Conservation (phyloP, 2,888 invertebrate species). For the Pharmacophagus antenor region DNA sequence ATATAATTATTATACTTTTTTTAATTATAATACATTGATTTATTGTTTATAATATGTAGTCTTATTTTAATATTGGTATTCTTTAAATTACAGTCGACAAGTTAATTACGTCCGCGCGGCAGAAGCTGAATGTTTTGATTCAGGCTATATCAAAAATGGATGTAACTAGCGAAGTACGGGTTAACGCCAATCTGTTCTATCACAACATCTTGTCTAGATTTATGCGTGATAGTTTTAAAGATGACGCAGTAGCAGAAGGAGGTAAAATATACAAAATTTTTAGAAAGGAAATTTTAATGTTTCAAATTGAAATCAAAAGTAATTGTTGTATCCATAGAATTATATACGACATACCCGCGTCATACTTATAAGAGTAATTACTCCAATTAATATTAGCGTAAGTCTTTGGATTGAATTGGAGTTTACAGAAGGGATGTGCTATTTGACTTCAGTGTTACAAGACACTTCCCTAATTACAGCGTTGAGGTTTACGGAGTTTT, state of each 20-base stretch:
- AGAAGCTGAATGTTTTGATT: conserved; percentile 61
- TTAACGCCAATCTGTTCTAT: conserved; percentile 60
- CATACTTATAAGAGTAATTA: too few species aligned
- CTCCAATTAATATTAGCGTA: too few species aligned
- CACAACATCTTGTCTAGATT: conserved; percentile 64
- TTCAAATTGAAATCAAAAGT: not conserved
- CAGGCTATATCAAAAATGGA: conserved; percentile 67
- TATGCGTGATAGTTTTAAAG: conserved; percentile 68
- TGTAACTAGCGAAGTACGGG: conserved; percentile 53
- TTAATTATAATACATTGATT: too few species aligned
- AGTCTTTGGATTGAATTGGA: too few species aligned
- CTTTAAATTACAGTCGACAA: conserved; percentile 57
- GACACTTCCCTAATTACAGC: too few species aligned
- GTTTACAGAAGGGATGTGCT: too few species aligned
- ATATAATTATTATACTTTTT: too few species aligned
- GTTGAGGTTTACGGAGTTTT: too few species aligned
- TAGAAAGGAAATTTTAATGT: not conserved
- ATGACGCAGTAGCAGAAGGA: conserved; percentile 65
- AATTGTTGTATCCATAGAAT: not conserved
- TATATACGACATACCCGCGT: too few species aligned
- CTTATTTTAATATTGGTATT: not conserved
- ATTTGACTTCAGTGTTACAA: too few species aligned
- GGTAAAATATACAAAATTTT: conserved; percentile 43
- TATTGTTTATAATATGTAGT: not conserved
- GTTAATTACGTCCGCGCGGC: conserved; percentile 53